phyloP scores from a whole-genome alignment of 2,888 invertebrate species.

The Palloptera scutellata region DNA sequence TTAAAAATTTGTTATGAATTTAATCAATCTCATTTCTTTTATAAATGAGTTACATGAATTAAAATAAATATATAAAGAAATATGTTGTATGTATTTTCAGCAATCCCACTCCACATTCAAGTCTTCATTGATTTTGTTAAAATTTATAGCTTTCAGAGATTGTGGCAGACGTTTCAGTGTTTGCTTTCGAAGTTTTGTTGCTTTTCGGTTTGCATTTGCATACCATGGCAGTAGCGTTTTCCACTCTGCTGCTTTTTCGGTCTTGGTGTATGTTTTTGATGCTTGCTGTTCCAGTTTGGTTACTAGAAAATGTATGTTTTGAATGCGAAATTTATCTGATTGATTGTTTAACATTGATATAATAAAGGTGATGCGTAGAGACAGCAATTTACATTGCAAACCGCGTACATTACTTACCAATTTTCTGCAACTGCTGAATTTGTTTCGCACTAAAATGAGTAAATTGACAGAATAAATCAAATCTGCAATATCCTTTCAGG shows the following conservation, averaged over 20 bases:
- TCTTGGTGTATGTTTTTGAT: neutral
- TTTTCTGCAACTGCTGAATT: constrained; percentile 46
- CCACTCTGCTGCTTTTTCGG: neutral
- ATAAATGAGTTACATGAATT: no score
- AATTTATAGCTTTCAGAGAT: constrained; percentile 44
- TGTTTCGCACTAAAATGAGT: constrained; percentile 53
- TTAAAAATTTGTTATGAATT: neutral
- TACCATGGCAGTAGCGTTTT: constrained; percentile 28
- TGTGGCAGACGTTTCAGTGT: constrained; percentile 38
- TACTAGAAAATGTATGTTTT: no score
- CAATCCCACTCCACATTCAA: constrained; percentile 42
- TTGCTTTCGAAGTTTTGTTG: constrained; percentile 28
- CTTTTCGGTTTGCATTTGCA: constrained; percentile 8
- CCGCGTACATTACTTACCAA: constrained; percentile 48
- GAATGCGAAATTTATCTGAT: no score
- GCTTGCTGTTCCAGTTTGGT: constrained; percentile 3
- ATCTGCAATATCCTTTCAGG: constrained; percentile 53
- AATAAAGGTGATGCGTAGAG: no score
- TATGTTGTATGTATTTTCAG: neutral
- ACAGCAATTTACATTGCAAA: no score
- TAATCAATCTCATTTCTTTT: neutral
- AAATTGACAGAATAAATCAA: constrained; percentile 55
- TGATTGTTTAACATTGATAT: no score
- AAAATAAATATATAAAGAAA: neutral
- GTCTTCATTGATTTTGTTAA: constrained; percentile 35